These are phyloP conservation scores for Lasiurus cinereus DNA, from an alignment of 2,113 vertebrate species.

Conservation along the genomic window DNA sequence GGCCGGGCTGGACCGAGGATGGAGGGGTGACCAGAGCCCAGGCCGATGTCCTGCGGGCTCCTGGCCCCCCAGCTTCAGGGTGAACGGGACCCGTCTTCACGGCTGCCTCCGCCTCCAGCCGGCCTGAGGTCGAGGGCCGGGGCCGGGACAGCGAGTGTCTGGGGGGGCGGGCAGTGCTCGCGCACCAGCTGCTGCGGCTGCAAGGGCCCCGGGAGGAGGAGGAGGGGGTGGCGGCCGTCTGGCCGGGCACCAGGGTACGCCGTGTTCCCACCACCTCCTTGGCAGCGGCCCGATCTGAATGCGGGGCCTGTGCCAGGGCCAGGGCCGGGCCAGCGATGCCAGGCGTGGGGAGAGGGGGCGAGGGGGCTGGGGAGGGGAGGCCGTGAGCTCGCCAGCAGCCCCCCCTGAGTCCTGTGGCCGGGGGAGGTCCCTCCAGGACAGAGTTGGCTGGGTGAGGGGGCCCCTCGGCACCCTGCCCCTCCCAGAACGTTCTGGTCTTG, in stretches of 20 bases:
- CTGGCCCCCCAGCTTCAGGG: rapidly evolving
- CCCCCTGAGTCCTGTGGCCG: rapidly evolving
- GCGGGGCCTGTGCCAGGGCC: neutral
- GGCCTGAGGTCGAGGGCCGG: rapidly evolving
- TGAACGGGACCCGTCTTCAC: rapidly evolving
- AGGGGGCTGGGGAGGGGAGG: neutral
- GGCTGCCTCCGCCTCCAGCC: rapidly evolving
- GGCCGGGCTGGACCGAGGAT: neutral
- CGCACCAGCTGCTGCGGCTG: neutral
- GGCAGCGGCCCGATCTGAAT: neutral
- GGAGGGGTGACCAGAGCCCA: neutral
- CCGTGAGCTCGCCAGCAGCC: neutral
- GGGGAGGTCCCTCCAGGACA: rapidly evolving
- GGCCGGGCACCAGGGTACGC: slow-evolving; percentile 40
- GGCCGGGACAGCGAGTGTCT: neutral
- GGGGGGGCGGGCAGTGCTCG: neutral
- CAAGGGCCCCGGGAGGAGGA: neutral
- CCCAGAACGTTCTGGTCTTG: neutral
- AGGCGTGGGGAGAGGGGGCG: neutral
- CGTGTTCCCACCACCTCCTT: neutral
- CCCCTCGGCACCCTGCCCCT: neutral
- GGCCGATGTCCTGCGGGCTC: neutral
- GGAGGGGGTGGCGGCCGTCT: neutral
- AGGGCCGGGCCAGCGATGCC: neutral
- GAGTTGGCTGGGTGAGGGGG: no score